These are phyloP conservation scores for Netelia virgata DNA, from an alignment of 2,888 invertebrate genomes.

Conservation along the genomic window DNA sequence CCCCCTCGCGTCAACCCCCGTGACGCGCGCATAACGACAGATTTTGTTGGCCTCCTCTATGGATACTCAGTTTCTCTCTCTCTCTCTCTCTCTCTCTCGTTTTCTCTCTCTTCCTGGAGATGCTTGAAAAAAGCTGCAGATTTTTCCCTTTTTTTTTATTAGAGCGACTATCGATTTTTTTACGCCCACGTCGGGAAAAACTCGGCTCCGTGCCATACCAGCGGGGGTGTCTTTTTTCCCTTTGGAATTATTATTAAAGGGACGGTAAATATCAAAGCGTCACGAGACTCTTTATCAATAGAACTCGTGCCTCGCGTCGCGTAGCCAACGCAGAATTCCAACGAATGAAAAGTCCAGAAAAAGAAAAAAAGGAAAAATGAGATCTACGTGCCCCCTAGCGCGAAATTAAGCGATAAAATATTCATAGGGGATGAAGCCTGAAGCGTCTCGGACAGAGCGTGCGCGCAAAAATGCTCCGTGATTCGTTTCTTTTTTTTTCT, in stretches of 20 bases:
- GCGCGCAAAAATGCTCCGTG: background rate
- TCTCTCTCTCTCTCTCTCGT: background rate
- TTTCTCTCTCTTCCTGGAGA: background rate
- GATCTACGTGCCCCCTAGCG: constrained; percentile 17
- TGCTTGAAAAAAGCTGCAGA: constrained; percentile 2
- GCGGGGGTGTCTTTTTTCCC: background rate
- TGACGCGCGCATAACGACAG: constrained; percentile 18
- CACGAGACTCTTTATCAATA: constrained; percentile 30
- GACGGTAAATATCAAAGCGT: constrained; percentile 30
- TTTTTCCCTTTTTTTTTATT: background rate
- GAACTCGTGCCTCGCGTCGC: background rate
- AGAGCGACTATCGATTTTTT: background rate
- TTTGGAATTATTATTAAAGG: background rate
- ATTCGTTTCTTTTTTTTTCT: background rate
- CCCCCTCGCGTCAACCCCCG: constrained; percentile 4
- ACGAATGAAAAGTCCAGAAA: background rate
- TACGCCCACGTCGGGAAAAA: background rate
- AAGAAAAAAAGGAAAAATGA: constrained; percentile 14
- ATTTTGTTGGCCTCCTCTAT: constrained; percentile 9
- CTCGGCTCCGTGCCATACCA: background rate
- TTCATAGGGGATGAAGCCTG: constrained; percentile 29
- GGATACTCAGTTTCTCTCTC: no score
- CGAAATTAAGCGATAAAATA: constrained; percentile 55
- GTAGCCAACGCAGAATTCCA: background rate
- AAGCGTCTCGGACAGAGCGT: background rate